Conservation (phyloP, 1,140 invertebrate species). For the Panagrolaimus sp. region DNA sequence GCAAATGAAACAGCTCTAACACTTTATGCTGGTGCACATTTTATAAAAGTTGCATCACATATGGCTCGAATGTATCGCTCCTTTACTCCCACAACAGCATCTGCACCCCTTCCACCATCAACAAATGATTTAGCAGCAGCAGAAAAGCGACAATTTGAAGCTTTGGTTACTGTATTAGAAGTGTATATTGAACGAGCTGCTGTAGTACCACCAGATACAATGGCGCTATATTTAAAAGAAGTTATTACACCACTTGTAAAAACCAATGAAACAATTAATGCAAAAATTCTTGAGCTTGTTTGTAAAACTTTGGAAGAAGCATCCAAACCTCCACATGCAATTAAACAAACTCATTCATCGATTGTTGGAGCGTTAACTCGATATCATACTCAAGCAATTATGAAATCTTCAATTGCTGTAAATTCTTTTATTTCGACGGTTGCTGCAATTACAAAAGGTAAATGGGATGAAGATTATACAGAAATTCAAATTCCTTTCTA, state of each 20-base stretch:
- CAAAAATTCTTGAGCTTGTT: not conserved
- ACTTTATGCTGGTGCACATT: too few species aligned
- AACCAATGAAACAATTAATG: not conserved
- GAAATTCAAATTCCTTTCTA: not conserved
- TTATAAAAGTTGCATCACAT: too few species aligned
- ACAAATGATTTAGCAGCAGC: too few species aligned
- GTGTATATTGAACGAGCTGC: too few species aligned
- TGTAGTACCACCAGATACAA: too few species aligned
- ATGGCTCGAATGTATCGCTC: too few species aligned
- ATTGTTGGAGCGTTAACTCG: not conserved
- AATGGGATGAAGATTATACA: not conserved
- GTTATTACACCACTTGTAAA: not conserved
- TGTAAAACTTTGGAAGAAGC: slow-evolving; percentile 2
- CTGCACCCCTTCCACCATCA: too few species aligned
- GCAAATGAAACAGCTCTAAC: too few species aligned
- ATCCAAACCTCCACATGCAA: not conserved
- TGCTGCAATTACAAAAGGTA: not conserved
- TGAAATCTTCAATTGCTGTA: not conserved
- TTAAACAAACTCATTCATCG: not conserved
- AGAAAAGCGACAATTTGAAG: too few species aligned
- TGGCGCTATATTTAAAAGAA: too few species aligned
- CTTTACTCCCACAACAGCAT: too few species aligned
- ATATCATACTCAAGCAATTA: not conserved
- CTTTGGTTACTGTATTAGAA: too few species aligned
- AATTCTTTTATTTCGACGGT: not conserved